A percentile compares a stretch with the other conserved stretches of the same genome.
These are phyloP conservation scores for Neolamprologus sp. DNA, from an alignment of 2,113 vertebrate species.

Conservation along the genomic window DNA sequence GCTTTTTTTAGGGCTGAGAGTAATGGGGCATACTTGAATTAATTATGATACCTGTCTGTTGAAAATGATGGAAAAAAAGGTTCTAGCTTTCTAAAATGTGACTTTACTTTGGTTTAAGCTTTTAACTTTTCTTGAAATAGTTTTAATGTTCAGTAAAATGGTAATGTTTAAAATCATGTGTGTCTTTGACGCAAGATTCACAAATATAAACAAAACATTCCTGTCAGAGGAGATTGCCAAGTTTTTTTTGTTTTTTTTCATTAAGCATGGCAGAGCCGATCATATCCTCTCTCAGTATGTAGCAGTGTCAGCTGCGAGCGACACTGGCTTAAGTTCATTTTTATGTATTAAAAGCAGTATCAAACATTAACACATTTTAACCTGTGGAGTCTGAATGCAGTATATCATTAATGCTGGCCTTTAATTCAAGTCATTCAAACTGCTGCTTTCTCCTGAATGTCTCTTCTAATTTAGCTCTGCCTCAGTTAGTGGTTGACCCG, in stretches of 20 bases:
- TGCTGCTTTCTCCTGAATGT: not conserved
- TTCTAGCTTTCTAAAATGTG: not conserved
- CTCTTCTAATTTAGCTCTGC: not conserved
- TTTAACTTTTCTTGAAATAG: not conserved
- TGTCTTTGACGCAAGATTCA: not conserved
- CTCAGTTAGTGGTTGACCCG: not conserved
- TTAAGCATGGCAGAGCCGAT: not conserved
- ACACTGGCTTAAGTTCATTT: not conserved
- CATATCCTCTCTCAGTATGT: not conserved
- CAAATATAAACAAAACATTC: constrained; percentile 8
- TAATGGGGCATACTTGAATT: not conserved
- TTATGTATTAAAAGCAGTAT: not conserved
- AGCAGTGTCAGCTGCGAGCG: not conserved
- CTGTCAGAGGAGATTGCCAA: not conserved
- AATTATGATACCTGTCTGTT: not conserved
- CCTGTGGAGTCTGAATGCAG: not conserved
- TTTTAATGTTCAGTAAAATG: not conserved
- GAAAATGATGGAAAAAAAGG: not conserved
- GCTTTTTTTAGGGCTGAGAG: not conserved
- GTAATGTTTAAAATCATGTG: not conserved
- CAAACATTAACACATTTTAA: not conserved
- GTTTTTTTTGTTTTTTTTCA: not conserved
- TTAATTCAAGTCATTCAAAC: not conserved
- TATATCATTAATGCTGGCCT: not conserved
- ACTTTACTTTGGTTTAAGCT: not conserved